A percentile compares a stretch with the other conserved stretches of the same genome.
These are phyloP conservation scores for Eurystomus glaucurus DNA, from an alignment of 2,797 vertebrate species.

Conservation along the genomic window DNA sequence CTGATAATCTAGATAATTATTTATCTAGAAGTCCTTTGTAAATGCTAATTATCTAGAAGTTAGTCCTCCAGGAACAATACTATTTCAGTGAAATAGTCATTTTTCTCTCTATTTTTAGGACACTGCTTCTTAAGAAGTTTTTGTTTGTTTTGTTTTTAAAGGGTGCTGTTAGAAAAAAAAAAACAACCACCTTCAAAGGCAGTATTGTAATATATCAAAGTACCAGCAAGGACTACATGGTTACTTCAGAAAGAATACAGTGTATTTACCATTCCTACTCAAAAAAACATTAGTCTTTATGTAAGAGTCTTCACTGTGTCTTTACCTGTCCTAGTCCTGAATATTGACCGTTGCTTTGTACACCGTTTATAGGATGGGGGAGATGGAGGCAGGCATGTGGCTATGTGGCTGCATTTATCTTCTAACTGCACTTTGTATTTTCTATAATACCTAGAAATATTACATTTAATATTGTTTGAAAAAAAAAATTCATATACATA, in stretches of 20 bases:
- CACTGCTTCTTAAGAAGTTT: neutral
- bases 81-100: neutral
- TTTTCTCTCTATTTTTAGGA: neutral
- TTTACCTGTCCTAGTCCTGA: neutral
- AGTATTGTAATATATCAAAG: neutral
- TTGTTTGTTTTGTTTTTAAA: neutral
- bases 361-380: accelerated
- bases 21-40: neutral
- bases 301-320: neutral
- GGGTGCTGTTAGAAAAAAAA: accelerated
- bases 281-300: neutral
- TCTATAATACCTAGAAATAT: neutral
- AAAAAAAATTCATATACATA: neutral
- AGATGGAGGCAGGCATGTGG: neutral
- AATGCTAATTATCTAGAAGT: neutral
- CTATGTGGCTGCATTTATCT: neutral
- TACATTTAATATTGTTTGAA: neutral
- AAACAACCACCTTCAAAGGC: neutral
- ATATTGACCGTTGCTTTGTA: neutral
- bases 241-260: neutral
- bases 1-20: neutral
- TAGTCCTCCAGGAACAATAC: neutral
- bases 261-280: neutral
- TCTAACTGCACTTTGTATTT: neutral
- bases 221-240: neutral